A percentile compares a stretch with the other conserved stretches of the same genome.
Evolutionary conservation across 1,140 invertebrate species (phyloP).

Genomic region (Drosophila nasuta): DNA sequence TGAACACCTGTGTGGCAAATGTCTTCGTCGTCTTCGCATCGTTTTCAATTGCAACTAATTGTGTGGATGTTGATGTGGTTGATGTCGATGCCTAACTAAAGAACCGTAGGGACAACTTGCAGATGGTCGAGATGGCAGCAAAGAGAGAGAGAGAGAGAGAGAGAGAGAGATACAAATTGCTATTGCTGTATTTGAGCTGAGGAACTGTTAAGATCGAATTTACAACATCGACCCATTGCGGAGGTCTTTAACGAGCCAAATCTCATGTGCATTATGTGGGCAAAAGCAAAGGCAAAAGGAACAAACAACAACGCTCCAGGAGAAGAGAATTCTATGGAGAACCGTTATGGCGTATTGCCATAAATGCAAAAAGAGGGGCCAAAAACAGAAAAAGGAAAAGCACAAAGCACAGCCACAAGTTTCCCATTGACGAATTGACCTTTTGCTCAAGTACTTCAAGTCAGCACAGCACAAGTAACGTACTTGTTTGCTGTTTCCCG

Average conservation of each 20-base stretch:
- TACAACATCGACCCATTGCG: constrained; percentile 3
- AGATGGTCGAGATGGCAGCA: neutral
- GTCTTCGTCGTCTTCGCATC: constrained; percentile 33
- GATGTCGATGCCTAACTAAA: constrained; percentile 4
- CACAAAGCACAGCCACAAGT: constrained; percentile 2
- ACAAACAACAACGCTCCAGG: neutral
- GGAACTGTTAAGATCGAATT: constrained; percentile 23
- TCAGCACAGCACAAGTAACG: too few relatives aligned
- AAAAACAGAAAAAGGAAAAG: constrained; percentile 15
- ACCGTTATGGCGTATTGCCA: constrained; percentile 63
- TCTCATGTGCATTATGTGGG: constrained; percentile 40
- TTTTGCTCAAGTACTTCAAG: constrained; percentile 20
- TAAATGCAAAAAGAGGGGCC: constrained; percentile 28
- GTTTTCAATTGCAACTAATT: constrained; percentile 50
- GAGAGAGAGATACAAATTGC: constrained; percentile 36
- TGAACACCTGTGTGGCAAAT: constrained; percentile 50
- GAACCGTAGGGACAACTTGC: constrained; percentile 42
- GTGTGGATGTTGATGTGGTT: neutral
- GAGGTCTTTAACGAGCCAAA: constrained; percentile 30
- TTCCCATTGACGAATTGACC: constrained; percentile 76
- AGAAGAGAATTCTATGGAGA: constrained; percentile 14
- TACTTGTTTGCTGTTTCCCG: neutral
- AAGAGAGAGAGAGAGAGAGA: neutral
- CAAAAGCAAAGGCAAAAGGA: constrained; percentile 36
- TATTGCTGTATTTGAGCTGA: constrained; percentile 23